Evolutionary conservation across 2,888 invertebrate species (phyloP), one percentile per base, ranked within the genome.

Genomic region (Drosophila merina): DNA sequence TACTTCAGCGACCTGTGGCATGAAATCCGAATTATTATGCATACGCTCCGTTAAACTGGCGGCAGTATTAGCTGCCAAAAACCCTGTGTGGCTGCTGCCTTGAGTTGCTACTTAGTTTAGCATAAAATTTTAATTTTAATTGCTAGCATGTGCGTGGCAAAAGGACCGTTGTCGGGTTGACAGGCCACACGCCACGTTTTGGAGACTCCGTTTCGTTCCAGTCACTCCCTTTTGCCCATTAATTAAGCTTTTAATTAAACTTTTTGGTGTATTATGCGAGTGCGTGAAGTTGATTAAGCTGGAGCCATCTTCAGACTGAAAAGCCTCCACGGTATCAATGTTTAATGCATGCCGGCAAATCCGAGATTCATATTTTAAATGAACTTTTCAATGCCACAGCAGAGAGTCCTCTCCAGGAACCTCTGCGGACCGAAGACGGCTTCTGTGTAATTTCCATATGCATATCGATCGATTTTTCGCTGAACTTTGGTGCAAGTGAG

Each of bases 201-300:
- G n/a, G 20, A 12, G 30, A 33, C 48, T 31, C 31, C 26, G 10
- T 28, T 47, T 12, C 47, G 33, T 31, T 2, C 26, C 10, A n/a
- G n/a, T 14, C 10, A 14, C 40, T 26, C 25, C 42, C 5, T 31
- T 52, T 50, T 42, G 42, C 57, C 71, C 86, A 82, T 84, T 88
- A 88, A 88, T 88, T 88, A 83, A 67, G 77, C 80, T 84, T 87
- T 85, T 84, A 88, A 84, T 84, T 87, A 88, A 87, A 84, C 86
- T 88, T 88, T 82, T 66, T 73, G 66, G 59, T 66, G 69, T 80
- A 76, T 75, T 74, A 78, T 71, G 80, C 57, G 74, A 78, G 86
- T 82, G 83, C 83, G 79, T 79, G 76, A 87, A 84, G 88, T 86
- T 84, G 86, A 88, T 84, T 84, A 84, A 87, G 86, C 79, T 69